Percentiles rank a stretch among this genome's conserved stretches.
These are phyloP conservation scores for Acrobasis suavella DNA, from an alignment of 2,888 invertebrate species.

Conservation along the genomic window DNA sequence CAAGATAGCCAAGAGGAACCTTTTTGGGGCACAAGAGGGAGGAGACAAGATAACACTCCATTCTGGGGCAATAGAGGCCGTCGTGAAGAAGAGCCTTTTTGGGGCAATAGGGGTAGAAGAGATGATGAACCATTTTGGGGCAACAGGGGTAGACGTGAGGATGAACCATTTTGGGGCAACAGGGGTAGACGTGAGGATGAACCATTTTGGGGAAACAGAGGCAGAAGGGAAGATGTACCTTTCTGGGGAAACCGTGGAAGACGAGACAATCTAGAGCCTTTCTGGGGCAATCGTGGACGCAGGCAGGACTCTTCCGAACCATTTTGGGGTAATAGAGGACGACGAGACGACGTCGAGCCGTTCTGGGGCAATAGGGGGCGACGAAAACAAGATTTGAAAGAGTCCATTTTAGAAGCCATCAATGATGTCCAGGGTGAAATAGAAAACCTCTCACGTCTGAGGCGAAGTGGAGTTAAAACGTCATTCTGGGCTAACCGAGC, in stretches of 20 bases:
- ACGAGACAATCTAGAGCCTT: slow-evolving; percentile 42
- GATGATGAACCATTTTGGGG: slow-evolving; percentile 57
- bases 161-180: slow-evolving; percentile 76
- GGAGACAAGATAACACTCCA: slow-evolving; percentile 37
- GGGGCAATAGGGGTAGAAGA: slow-evolving; percentile 35
- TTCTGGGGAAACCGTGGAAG: slow-evolving; percentile 58
- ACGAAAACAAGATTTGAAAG: slow-evolving; percentile 50
- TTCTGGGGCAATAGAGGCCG: slow-evolving; percentile 38
- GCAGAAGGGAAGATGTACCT: slow-evolving; percentile 40
- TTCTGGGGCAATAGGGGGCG: slow-evolving; percentile 47
- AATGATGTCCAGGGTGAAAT: slow-evolving; percentile 54
- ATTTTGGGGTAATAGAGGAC: slow-evolving; percentile 35
- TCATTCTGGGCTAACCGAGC: slow-evolving; percentile 57
- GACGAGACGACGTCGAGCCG: slow-evolving; percentile 31
- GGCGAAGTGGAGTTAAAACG: slow-evolving; percentile 38
- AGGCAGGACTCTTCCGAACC: slow-evolving; percentile 28
- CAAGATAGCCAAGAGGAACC: slow-evolving; percentile 44
- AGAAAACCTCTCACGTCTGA: slow-evolving; percentile 50
- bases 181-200: slow-evolving; percentile 59
- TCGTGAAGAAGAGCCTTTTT: too few relatives aligned
- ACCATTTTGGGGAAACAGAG: slow-evolving; percentile 58
- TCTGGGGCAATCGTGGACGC: slow-evolving; percentile 52
- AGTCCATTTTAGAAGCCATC: slow-evolving; percentile 52
- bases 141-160: slow-evolving; percentile 59
- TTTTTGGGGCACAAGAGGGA: slow-evolving; percentile 74